Evolutionary conservation across 2,113 vertebrate genomes (phyloP).

Genomic region (Hydrochoerus hydrochaeris): DNA sequence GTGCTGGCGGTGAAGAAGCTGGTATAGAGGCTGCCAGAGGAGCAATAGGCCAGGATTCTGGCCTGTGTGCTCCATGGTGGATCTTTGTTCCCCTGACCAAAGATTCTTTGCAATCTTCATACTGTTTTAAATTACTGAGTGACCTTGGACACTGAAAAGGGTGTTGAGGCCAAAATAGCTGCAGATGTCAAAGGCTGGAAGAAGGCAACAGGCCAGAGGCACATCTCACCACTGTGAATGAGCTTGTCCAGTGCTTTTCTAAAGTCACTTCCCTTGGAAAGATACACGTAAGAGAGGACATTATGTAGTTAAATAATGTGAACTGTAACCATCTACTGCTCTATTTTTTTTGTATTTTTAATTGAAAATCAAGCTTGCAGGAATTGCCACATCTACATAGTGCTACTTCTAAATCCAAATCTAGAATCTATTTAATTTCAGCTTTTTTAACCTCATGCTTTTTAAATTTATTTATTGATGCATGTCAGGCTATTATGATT

Average conservation of each 20-base stretch:
- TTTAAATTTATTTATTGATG: slow-evolving; percentile 88
- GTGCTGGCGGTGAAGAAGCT: slow-evolving; percentile 69
- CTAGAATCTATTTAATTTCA: slow-evolving; percentile 86
- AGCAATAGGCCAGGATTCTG: slow-evolving; percentile 26
- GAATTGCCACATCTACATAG: slow-evolving; percentile 79
- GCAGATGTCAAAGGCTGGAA: slow-evolving; percentile 67
- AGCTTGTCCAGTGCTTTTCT: slow-evolving; percentile 66
- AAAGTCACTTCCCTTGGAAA: slow-evolving; percentile 82
- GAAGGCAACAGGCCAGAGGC: background rate
- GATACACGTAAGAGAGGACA: slow-evolving; percentile 79
- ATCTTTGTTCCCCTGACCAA: slow-evolving; percentile 41
- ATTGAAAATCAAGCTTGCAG: slow-evolving; percentile 82
- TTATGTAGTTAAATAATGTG: slow-evolving; percentile 85
- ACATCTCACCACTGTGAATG: slow-evolving; percentile 76
- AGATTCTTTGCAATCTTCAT: slow-evolving; percentile 38
- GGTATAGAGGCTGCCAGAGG: slow-evolving; percentile 20
- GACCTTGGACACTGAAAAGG: background rate
- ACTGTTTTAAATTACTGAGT: slow-evolving; percentile 30
- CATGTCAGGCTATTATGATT: slow-evolving; percentile 79
- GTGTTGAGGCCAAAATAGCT: slow-evolving; percentile 23
- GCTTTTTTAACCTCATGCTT: slow-evolving; percentile 83
- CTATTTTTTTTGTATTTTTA: slow-evolving; percentile 80
- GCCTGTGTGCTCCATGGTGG: background rate
- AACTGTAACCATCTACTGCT: slow-evolving; percentile 86
- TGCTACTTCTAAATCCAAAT: slow-evolving; percentile 83